Percentiles rank a stretch among this genome's conserved stretches.
These are phyloP conservation scores for Drosophila kambysellisi DNA, from an alignment of 2,888 invertebrate genomes.

Conservation along the genomic window DNA sequence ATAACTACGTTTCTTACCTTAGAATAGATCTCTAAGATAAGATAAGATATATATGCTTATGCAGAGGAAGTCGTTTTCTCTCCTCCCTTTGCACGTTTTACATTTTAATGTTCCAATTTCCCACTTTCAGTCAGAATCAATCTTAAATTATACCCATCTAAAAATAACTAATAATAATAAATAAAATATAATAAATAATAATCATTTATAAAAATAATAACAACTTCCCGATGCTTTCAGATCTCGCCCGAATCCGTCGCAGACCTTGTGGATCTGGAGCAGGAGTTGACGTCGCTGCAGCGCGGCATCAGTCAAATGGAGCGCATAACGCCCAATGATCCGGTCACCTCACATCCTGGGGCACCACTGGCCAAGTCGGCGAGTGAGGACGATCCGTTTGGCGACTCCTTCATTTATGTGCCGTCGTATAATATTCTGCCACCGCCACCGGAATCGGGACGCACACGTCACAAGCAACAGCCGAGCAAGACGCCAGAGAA, in stretches of 20 bases:
- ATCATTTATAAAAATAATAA: not conserved
- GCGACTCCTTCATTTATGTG: slow-evolving; percentile 90
- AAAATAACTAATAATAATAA: no score
- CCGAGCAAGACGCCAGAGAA: slow-evolving; percentile 76
- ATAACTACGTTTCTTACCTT: no score
- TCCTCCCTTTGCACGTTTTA: not conserved
- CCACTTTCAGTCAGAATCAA: no score
- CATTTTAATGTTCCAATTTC: no score
- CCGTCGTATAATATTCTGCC: slow-evolving; percentile 84
- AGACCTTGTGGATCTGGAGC: slow-evolving; percentile 94
- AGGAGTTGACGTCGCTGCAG: slow-evolving; percentile 93
- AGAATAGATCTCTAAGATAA: not conserved
- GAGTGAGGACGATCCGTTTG: slow-evolving; percentile 89
- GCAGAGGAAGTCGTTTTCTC: not conserved
- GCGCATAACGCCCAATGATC: slow-evolving; percentile 91
- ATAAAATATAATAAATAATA: not conserved
- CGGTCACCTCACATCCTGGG: slow-evolving; percentile 86
- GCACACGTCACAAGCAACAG: slow-evolving; percentile 83
- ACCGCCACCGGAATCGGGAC: slow-evolving; percentile 84
- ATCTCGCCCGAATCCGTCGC: slow-evolving; percentile 88
- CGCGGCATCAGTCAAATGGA: slow-evolving; percentile 95
- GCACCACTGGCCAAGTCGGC: slow-evolving; percentile 82
- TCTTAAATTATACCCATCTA: not conserved
- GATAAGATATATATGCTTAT: not conserved
- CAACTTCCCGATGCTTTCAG: slow-evolving; percentile 51